These are phyloP conservation scores for Acanthurus leucopareius DNA, from an alignment of 2,797 vertebrate species.

Conservation along the genomic window DNA sequence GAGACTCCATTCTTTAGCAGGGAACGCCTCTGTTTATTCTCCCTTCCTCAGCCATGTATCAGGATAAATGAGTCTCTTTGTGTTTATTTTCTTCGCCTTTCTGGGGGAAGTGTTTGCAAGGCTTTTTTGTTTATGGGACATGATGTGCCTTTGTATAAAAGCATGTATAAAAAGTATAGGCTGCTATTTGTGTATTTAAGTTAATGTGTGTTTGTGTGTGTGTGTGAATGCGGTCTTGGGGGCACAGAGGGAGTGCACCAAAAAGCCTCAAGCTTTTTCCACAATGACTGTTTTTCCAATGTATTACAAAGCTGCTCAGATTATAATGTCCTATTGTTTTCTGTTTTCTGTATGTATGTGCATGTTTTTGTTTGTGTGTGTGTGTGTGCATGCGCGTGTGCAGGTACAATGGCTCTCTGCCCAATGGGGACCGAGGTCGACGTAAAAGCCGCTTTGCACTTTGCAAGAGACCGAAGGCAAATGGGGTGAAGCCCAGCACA, in stretches of 20 bases:
- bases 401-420: conserved; percentile 99
- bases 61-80: conserved; percentile 66
- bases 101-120: conserved; percentile 58
- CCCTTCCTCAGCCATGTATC: conserved; percentile 58
- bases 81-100: conserved; percentile 74
- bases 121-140: conserved; percentile 65
- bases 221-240: neutral
- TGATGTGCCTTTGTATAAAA: conserved; percentile 48
- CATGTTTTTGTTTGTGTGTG: conserved; percentile 28
- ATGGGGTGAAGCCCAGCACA: conserved; percentile 98
- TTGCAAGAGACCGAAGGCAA: conserved; percentile 96
- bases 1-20: conserved; percentile 68
- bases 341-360: conserved; percentile 52
- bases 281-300: conserved; percentile 62
- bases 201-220: conserved; percentile 3
- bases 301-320: conserved; percentile 58
- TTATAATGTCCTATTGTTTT: conserved; percentile 67
- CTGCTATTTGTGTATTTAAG: conserved; percentile 28
- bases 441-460: conserved; percentile 98
- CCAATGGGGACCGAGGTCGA: conserved; percentile 97
- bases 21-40: conserved; percentile 78
- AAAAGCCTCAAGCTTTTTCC: conserved; percentile 63
- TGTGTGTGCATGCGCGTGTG: conserved; percentile 32
- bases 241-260: conserved; percentile 22
- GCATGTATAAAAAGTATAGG: conserved; percentile 52